Conservation (phyloP, 2,797 vertebrate species). For the Garrulus glandarius region DNA sequence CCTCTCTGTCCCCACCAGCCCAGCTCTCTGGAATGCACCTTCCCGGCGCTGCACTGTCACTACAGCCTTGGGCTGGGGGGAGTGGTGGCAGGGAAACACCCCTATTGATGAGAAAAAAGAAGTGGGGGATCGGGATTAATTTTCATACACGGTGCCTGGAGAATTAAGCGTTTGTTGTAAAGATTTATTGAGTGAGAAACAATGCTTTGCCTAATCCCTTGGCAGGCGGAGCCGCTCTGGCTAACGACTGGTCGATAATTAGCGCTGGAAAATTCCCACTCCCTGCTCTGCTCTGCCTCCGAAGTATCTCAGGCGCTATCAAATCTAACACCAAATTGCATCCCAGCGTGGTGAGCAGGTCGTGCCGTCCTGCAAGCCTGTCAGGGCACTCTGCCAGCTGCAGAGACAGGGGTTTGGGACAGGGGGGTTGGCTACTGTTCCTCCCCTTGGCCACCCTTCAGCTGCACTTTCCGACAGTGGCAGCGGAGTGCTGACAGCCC, state of each 20-base stretch:
- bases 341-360: not conserved
- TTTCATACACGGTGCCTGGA: not conserved
- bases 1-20: not conserved
- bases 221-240: not conserved
- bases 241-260: not conserved
- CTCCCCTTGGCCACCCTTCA: not conserved
- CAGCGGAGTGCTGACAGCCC: not conserved
- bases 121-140: not conserved
- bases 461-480: rapidly evolving
- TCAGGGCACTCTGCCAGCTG: not conserved
- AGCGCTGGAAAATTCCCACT: not conserved
- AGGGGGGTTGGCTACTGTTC: not conserved
- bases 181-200: constrained; percentile 19
- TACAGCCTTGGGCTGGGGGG: not conserved
- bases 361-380: not conserved
- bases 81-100: not conserved
- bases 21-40: not conserved
- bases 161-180: not conserved
- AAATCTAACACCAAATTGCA: not conserved
- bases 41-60: rapidly evolving
- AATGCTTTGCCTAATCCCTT: constrained; percentile 13
- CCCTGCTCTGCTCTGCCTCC: not conserved
- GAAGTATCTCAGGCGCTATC: not conserved
- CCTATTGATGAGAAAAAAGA: rapidly evolving
- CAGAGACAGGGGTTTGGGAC: not conserved